A percentile compares a stretch with the other conserved stretches of the same genome.
These are phyloP conservation scores for Saccostrea glomerata DNA, from an alignment of 1,140 invertebrate genomes.

Conservation along the genomic window DNA sequence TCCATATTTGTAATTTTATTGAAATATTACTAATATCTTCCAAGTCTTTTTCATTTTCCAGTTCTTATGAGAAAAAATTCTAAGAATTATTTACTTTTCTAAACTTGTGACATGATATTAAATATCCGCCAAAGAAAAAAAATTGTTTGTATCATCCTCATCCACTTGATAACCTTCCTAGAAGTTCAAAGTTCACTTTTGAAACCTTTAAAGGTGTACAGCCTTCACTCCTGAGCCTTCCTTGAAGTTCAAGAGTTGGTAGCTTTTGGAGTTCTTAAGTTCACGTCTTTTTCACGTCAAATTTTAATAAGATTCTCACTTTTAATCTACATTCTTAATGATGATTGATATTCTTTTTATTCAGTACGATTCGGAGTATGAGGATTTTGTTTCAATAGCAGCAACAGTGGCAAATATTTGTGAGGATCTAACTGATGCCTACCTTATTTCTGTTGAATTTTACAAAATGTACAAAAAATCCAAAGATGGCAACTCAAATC, in stretches of 20 bases:
- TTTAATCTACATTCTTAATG: too few relatives aligned
- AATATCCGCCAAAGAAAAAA: too few relatives aligned
- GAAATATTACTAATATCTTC: too few relatives aligned
- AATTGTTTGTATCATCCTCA: conserved; percentile 27
- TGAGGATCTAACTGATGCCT: conserved; percentile 85
- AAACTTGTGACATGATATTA: too few relatives aligned
- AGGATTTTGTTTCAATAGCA: conserved; percentile 82
- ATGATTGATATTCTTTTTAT: too few relatives aligned
- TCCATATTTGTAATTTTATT: too few relatives aligned
- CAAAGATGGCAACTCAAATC: not conserved
- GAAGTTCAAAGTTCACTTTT: conserved; percentile 7
- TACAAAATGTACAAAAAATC: conserved; percentile 79
- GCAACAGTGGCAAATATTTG: conserved; percentile 82
- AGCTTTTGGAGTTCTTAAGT: conserved; percentile 9
- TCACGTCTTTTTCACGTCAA: not conserved
- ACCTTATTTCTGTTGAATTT: conserved; percentile 88
- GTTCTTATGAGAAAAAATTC: too few relatives aligned
- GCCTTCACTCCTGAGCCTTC: not conserved
- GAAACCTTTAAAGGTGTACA: not conserved
- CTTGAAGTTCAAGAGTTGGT: conserved; percentile 9
- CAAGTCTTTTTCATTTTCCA: too few relatives aligned
- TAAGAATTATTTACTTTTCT: too few relatives aligned
- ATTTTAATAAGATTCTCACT: too few relatives aligned
- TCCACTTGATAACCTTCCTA: not conserved
- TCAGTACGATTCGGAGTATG: not conserved